Conservation (phyloP, 2,113 vertebrate genomes). For the Callipepla squamata region DNA sequence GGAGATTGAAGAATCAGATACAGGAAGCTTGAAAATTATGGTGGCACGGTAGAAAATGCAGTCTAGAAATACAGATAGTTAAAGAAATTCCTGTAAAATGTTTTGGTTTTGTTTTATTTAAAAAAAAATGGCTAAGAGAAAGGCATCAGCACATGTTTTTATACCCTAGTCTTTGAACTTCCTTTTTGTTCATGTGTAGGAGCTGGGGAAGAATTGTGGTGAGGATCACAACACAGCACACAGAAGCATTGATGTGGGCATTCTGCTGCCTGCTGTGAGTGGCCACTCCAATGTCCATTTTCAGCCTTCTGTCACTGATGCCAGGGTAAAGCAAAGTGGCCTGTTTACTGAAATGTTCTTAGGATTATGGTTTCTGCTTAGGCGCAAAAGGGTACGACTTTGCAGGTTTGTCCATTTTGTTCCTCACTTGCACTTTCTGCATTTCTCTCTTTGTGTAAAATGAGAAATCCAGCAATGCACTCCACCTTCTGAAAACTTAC, state of each 20-base stretch:
- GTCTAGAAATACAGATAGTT: not conserved
- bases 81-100: not conserved
- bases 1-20: not conserved
- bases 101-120: no score
- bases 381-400: not conserved
- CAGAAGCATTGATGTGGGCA: not conserved
- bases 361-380: not conserved
- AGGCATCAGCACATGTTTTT: not conserved
- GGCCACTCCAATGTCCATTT: not conserved
- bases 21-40: not conserved
- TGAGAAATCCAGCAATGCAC: not conserved
- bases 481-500: not conserved
- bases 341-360: not conserved
- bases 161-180: not conserved
- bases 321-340: not conserved
- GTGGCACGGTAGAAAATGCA: not conserved
- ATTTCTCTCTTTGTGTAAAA: not conserved
- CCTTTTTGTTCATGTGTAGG: not conserved
- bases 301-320: not conserved
- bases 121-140: no score
- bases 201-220: not conserved
- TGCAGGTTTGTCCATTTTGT: not conserved
- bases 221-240: not conserved
- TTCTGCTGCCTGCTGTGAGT: not conserved
- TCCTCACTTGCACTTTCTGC: not conserved